Base-by-base conservation (phyloP, 1,140 invertebrate species). In the Bombus affinis region DNA sequence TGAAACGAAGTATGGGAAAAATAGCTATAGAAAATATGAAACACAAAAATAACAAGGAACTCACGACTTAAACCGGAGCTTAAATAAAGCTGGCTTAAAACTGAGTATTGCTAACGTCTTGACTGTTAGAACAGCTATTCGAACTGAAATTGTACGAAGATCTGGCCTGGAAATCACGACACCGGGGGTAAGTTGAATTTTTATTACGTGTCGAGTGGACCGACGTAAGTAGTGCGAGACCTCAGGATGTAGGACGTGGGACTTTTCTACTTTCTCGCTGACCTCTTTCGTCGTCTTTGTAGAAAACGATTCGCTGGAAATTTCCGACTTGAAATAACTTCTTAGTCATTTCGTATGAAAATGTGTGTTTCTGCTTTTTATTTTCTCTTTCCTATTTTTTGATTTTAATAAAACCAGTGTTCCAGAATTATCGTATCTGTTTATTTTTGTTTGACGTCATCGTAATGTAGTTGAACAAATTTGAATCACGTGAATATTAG, bases 141-240 rank as follows among this genome's bases (percentile, higher is more conserved):
- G 47, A 53, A 53, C 47, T 53, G 47, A 53, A 53, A 53, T 53
- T 22, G 18, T 53, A 53, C 47, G 18, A 53, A 9, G 25, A 59
- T 25, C 28, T 62, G 42, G 65, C 44, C 39, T 37, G 44, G 44
- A 53, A 68, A 70, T 80, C 68, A 25, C 35, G 44, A 39, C 59
- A 68, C 18, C 25, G 32, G 35, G 78, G 65, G 42, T 70, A 70
- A 80, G 65, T 80, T 70, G 80, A 72, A 73, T 81, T 81, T 81
- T 81, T 81, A 73, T 81, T 73, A 62, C 70, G 71, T 53, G 47
- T 53, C 79, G 25, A n/a, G 79, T 15, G 44, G 35, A 37, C 32
- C 28, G 39, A 18, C 70, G 18, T 57, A 81, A 73, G 68, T 72
- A 81, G 79, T 68, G 65, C 44, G 65, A 53, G 65, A 81, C 70